Evolutionary conservation across 2,888 invertebrate species (phyloP).

Genomic region (Thera britannica): DNA sequence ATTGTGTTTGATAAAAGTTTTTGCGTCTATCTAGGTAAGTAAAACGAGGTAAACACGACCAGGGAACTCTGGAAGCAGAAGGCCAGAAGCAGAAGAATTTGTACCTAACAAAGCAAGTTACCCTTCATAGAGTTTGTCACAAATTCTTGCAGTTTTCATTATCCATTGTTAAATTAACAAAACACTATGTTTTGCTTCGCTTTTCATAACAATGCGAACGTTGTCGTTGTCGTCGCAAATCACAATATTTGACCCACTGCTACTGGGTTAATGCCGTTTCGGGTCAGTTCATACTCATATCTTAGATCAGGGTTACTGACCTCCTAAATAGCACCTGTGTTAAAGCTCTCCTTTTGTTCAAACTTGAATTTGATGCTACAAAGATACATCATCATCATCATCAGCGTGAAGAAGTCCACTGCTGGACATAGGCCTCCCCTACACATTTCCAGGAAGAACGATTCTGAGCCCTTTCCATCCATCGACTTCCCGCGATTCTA

Average conservation of each 20-base stretch:
- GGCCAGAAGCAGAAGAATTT: neutral
- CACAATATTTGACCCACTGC: constrained; percentile 17
- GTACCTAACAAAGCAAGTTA: no score
- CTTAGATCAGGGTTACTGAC: neutral
- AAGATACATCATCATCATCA: no score
- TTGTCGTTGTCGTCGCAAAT: constrained; percentile 18
- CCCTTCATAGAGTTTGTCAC: neutral
- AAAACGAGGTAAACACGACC: neutral
- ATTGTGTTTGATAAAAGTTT: constrained; percentile 18
- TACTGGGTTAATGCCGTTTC: constrained; percentile 26
- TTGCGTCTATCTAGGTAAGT: constrained; percentile 6
- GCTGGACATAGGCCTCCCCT: no score
- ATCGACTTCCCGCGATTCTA: no score
- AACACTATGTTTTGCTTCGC: constrained; percentile 8
- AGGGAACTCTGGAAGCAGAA: neutral
- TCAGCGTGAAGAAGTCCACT: no score
- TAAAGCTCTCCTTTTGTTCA: no score
- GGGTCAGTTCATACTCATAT: constrained; percentile 6
- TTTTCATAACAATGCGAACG: constrained; percentile 22
- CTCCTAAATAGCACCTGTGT: no score
- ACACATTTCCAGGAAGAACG: no score
- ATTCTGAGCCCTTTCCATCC: no score
- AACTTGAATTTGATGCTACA: no score
- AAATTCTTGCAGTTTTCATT: neutral
- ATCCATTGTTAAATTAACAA: neutral